Evolutionary conservation across 2,888 invertebrate genomes (phyloP), one percentile per base, ranked within the genome.

Genomic region (Rhimphoctona megacephalus): DNA sequence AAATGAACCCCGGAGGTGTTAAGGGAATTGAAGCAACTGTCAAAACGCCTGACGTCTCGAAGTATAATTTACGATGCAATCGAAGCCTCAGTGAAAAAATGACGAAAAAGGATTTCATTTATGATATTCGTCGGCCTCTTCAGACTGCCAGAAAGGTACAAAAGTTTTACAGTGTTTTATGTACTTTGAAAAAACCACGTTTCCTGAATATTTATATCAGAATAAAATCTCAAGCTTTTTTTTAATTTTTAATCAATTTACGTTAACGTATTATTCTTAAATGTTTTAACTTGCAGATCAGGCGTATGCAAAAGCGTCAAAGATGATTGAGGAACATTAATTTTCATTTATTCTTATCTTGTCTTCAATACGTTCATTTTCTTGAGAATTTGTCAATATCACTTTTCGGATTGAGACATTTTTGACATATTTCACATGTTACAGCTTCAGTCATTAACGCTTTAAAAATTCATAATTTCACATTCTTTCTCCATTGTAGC

Each of bases 21-120:
- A 66, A 84, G 30, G 25, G 39, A 52, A 17, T 7, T 9, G 49
- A 69, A 73, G 11, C 39, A 14, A 76, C 39, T 25, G 69, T 7
- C 1, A 74, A 84, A 80, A 61, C 67, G 39, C 84, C 83, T 57
- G 92, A 92, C 39, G 88, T 73, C 17, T 85, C 90, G 5, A 92
- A 92, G 77, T 92, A 92, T 57, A 92, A 92, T 90, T 87, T 92
- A 61, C 91, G 92, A 19, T 92, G 92, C 70, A 92, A 91, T 82
- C 91, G 92, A 8, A 91, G 89, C 69, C 78, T 92, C 57, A 92
- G 92, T 61, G 92, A 91, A 69, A 92, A 92, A 88, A 92, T 92
- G 92, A 92, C 90, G 30, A 91, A 92, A 33, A 92, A 92, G 46
- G 92, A 92, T 85, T 92, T 92, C 33, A 86, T 92, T 22, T 92